Percentiles rank a stretch among this genome's conserved stretches.
phyloP scores from a whole-genome alignment of 2,113 vertebrate genomes.

The Stegostoma tigrinum region DNA sequence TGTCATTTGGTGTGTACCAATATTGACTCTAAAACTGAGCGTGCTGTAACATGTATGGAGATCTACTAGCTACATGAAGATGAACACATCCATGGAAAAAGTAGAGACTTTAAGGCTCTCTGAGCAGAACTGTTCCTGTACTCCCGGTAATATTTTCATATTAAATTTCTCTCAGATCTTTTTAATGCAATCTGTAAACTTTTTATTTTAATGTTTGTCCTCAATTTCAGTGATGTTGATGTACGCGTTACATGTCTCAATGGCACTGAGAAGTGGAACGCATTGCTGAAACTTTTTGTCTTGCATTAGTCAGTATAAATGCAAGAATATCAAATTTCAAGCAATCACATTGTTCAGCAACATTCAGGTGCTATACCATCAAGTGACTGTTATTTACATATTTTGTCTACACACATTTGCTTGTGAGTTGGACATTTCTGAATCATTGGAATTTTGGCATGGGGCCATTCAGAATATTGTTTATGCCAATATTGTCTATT shows the following conservation, averaged over 20 bases:
- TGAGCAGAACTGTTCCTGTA: too few relatives aligned
- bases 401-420: not conserved
- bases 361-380: too few relatives aligned
- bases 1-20: not conserved
- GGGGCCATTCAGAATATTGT: not conserved
- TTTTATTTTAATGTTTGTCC: not conserved
- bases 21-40: not conserved
- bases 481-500: not conserved
- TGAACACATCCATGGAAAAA: not conserved
- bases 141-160: not conserved
- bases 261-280: too few relatives aligned
- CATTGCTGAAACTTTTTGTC: too few relatives aligned
- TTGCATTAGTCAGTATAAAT: too few relatives aligned
- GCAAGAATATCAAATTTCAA: too few relatives aligned
- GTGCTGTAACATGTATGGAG: too few relatives aligned
- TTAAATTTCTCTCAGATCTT: not conserved
- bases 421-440: not conserved
- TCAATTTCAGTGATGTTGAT: not conserved
- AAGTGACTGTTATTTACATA: not conserved
- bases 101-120: not conserved
- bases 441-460: not conserved
- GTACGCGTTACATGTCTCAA: not conserved
- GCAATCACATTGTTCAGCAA: too few relatives aligned
- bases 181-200: not conserved
- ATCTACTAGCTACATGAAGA: not conserved